Conservation (phyloP, 2,797 vertebrate species). For the Scleropages formosus region DNA sequence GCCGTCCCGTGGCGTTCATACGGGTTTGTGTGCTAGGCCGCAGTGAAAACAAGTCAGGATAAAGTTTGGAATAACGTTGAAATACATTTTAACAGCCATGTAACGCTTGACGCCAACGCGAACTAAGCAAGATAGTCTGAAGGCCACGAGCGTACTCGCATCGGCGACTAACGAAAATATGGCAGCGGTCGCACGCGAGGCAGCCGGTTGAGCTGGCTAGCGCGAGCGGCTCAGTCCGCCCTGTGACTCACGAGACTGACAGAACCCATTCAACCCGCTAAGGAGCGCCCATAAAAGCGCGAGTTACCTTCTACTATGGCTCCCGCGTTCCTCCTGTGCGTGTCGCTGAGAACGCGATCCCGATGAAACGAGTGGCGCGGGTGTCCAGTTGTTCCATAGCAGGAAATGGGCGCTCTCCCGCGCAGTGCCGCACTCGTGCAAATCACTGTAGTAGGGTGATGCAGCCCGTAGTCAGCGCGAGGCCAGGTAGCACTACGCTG, state of each 20-base stretch:
- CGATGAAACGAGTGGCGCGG: slow-evolving; percentile 38
- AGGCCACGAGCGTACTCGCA: not conserved
- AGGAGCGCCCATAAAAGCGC: not conserved
- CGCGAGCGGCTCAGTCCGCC: no score
- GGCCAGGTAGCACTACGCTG: slow-evolving; percentile 31
- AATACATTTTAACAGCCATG: not conserved
- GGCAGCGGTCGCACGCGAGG: not conserved
- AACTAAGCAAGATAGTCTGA: not conserved
- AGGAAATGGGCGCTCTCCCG: slow-evolving; percentile 68
- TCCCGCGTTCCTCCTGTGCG: slow-evolving; percentile 47
- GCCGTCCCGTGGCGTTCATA: slow-evolving; percentile 45
- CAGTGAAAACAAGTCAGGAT: slow-evolving; percentile 62
- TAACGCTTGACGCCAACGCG: not conserved
- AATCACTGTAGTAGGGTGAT: slow-evolving; percentile 45
- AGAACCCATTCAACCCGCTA: no score
- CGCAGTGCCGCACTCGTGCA: slow-evolving; percentile 48
- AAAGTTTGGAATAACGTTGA: slow-evolving; percentile 62
- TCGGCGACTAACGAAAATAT: not conserved
- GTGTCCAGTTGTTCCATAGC: slow-evolving; percentile 61
- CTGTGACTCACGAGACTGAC: no score
- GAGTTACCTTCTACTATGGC: slow-evolving; percentile 59
- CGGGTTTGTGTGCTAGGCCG: slow-evolving; percentile 68
- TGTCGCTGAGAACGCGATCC: slow-evolving; percentile 46
- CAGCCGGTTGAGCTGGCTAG: no score
- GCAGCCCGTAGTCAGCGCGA: slow-evolving; percentile 12